A percentile compares a stretch with the other conserved stretches of the same genome.
Evolutionary conservation across 1,140 invertebrate species (phyloP).

Genomic region (Eupeodes corollae): DNA sequence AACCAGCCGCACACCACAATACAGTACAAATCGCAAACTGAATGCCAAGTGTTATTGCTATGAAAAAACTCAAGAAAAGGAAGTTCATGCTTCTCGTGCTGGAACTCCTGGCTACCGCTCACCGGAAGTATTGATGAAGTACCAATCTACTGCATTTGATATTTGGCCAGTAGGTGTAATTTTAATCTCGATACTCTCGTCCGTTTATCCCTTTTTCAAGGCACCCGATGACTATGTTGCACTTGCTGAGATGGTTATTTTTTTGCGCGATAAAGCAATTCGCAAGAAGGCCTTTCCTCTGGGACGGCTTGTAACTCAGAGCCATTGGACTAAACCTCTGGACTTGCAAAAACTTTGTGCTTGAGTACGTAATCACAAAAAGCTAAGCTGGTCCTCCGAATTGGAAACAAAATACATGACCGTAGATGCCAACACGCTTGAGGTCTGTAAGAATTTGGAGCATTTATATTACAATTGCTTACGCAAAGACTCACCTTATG

Average conservation of each 20-base stretch:
- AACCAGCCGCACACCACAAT: slow-evolving; percentile 9
- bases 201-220: slow-evolving; percentile 73
- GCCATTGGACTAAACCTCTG: slow-evolving; percentile 40
- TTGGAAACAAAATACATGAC: slow-evolving; percentile 18
- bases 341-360: slow-evolving; percentile 44
- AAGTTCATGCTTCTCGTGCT: slow-evolving; percentile 61
- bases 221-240: slow-evolving; percentile 69
- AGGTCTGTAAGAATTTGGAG: slow-evolving; percentile 33
- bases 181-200: slow-evolving; percentile 64
- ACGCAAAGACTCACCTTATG: slow-evolving; percentile 21
- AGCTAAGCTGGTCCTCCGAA: slow-evolving; percentile 20
- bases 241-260: slow-evolving; percentile 68
- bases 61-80: slow-evolving; percentile 46
- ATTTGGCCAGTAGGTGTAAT: slow-evolving; percentile 84
- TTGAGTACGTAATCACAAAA: slow-evolving; percentile 30
- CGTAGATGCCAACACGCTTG: slow-evolving; percentile 17
- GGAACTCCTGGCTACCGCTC: slow-evolving; percentile 82
- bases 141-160: slow-evolving; percentile 74
- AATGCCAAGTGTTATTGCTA: slow-evolving; percentile 48
- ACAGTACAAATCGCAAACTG: slow-evolving; percentile 28
- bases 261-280: slow-evolving; percentile 63
- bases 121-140: slow-evolving; percentile 76
- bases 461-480: slow-evolving; percentile 33
- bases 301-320: slow-evolving; percentile 45
- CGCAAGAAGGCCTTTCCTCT: slow-evolving; percentile 55